Percentiles rank a stretch among this genome's conserved stretches.
Evolutionary conservation across 1,140 invertebrate genomes (phyloP).

Genomic region (Myzus persicae): DNA sequence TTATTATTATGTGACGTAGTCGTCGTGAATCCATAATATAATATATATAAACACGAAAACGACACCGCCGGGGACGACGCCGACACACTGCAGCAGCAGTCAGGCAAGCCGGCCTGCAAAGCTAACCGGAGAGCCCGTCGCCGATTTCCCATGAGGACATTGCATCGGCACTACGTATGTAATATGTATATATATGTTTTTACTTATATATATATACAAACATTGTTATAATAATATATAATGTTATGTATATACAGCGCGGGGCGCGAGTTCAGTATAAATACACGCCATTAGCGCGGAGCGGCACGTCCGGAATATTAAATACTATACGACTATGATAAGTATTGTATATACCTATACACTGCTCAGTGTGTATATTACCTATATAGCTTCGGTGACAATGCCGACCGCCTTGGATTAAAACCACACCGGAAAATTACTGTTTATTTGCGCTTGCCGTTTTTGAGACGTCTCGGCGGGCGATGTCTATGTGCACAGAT

Average conservation of each 20-base stretch:
- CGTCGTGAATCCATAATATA: background rate
- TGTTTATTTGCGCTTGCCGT: background rate
- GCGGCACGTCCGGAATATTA: conserved; percentile 52
- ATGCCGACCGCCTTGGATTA: background rate
- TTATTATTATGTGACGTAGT: background rate
- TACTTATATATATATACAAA: background rate
- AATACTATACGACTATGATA: background rate
- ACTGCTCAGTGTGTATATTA: background rate
- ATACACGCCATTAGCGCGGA: conserved; percentile 51
- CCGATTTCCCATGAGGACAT: conserved; percentile 52
- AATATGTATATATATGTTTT: background rate
- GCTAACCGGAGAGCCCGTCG: conserved; percentile 28
- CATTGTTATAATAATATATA: background rate
- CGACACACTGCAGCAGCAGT: background rate
- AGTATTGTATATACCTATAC: background rate
- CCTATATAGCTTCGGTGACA: background rate
- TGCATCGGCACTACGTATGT: background rate
- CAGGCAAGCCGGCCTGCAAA: background rate
- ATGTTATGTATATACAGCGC: background rate
- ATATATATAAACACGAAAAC: background rate
- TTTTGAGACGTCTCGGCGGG: background rate
- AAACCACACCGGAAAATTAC: conserved; percentile 24
- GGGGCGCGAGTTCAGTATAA: background rate
- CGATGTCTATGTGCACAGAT: background rate
- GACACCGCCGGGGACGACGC: conserved; percentile 42